These are phyloP conservation scores for Andrena praecox DNA, from an alignment of 2,888 invertebrate species.

Conservation along the genomic window DNA sequence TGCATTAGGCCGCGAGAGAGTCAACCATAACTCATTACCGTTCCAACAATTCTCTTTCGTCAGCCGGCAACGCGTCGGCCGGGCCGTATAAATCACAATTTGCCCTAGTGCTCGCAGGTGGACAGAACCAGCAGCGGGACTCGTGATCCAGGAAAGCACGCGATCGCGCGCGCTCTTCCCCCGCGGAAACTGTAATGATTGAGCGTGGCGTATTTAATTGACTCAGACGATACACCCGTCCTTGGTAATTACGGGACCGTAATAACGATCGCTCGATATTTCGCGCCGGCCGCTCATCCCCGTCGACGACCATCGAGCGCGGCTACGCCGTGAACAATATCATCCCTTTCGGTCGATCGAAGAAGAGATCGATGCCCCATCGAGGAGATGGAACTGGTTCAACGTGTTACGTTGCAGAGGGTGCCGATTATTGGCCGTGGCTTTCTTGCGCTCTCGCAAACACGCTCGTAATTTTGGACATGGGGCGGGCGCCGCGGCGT, in stretches of 20 bases:
- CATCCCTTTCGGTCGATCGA: background rate
- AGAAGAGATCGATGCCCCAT: background rate
- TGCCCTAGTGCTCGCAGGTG: slow-evolving; percentile 66
- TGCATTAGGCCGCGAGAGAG: slow-evolving; percentile 64
- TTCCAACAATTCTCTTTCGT: slow-evolving; percentile 71
- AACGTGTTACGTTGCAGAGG: background rate
- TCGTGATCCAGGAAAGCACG: slow-evolving; percentile 55
- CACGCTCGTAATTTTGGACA: slow-evolving; percentile 25
- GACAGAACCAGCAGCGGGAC: slow-evolving; percentile 44
- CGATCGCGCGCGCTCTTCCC: slow-evolving; percentile 17
- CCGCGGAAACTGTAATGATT: slow-evolving; percentile 34
- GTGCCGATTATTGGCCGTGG: background rate
- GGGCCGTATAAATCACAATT: slow-evolving; percentile 71
- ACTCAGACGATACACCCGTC: slow-evolving; percentile 40
- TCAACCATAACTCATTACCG: slow-evolving; percentile 69
- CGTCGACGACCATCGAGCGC: background rate
- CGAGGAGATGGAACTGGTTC: background rate
- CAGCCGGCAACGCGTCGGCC: slow-evolving; percentile 56
- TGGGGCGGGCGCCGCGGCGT: slow-evolving; percentile 4
- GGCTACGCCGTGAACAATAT: background rate
- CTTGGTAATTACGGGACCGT: slow-evolving; percentile 36
- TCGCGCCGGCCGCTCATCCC: background rate
- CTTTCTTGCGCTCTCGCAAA: background rate
- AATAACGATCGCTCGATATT: slow-evolving; percentile 12
- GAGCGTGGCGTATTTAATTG: slow-evolving; percentile 52